phyloP scores from a whole-genome alignment of 2,113 vertebrate species.

The Urocitellus parryii region DNA sequence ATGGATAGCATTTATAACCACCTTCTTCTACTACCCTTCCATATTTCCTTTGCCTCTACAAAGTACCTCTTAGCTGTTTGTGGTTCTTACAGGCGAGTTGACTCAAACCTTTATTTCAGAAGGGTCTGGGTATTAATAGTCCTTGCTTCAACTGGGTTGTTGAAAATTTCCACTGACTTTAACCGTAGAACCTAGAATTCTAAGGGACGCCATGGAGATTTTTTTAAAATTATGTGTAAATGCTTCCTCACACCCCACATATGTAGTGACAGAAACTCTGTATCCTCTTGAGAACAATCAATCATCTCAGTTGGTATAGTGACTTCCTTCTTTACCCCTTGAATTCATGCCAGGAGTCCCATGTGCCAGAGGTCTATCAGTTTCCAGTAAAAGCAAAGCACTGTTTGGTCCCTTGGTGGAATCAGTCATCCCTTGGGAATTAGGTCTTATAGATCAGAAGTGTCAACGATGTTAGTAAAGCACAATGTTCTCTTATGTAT shows the following conservation, averaged over 20 bases:
- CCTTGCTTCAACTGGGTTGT: background rate
- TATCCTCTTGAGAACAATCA: background rate
- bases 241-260: background rate
- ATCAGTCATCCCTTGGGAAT: background rate
- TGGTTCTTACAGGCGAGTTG: background rate
- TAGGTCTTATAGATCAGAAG: background rate
- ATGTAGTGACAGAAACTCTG: background rate
- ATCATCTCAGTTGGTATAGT: background rate
- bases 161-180: slow-evolving; percentile 11
- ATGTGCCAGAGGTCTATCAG: background rate
- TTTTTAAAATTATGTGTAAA: background rate
- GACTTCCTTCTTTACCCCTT: background rate
- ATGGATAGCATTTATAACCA: background rate
- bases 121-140: background rate
- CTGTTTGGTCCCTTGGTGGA: background rate
- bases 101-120: background rate
- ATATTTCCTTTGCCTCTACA: slow-evolving; percentile 1
- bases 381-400: background rate
- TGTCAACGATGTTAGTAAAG: background rate
- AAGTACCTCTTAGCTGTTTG: background rate
- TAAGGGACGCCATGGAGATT: background rate
- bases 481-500: background rate
- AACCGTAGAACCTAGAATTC: background rate
- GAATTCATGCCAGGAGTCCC: background rate
- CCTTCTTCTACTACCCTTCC: background rate